Conservation (phyloP, 2,888 invertebrate species). For the Quadroppia sp. region DNA sequence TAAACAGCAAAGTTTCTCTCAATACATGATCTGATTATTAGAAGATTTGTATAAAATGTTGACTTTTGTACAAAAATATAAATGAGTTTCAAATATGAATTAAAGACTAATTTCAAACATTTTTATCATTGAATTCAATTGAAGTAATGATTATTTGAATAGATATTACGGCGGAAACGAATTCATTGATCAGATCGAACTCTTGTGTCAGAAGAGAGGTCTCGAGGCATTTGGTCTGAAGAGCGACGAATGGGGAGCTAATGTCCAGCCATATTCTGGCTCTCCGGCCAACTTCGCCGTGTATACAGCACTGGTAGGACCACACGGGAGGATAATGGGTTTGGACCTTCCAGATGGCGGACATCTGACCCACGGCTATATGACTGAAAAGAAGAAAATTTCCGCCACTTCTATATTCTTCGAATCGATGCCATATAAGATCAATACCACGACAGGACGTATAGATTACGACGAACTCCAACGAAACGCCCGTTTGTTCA, state of each 20-base stretch:
- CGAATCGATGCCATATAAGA: conserved; percentile 61
- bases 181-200: conserved; percentile 59
- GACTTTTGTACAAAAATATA: no score
- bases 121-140: background rate
- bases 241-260: conserved; percentile 60
- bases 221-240: conserved; percentile 57
- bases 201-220: conserved; percentile 59
- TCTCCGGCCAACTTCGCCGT: conserved; percentile 62
- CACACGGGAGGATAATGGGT: conserved; percentile 62
- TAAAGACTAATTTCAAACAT: no score
- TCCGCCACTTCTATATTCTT: conserved; percentile 62
- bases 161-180: conserved; percentile 63
- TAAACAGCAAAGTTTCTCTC: no score
- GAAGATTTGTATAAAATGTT: no score
- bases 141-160: conserved; percentile 14
- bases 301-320: conserved; percentile 58
- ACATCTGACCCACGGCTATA: conserved; percentile 57
- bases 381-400: conserved; percentile 58
- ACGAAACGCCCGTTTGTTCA: conserved; percentile 57
- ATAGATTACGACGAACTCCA: conserved; percentile 60
- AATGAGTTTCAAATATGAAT: no score
- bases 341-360: conserved; percentile 62
- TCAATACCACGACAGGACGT: conserved; percentile 57
- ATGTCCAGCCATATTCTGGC: conserved; percentile 60
- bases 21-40: no score